Evolutionary conservation across 2,113 vertebrate species (phyloP).

Genomic region (Syngnathus scovelli): DNA sequence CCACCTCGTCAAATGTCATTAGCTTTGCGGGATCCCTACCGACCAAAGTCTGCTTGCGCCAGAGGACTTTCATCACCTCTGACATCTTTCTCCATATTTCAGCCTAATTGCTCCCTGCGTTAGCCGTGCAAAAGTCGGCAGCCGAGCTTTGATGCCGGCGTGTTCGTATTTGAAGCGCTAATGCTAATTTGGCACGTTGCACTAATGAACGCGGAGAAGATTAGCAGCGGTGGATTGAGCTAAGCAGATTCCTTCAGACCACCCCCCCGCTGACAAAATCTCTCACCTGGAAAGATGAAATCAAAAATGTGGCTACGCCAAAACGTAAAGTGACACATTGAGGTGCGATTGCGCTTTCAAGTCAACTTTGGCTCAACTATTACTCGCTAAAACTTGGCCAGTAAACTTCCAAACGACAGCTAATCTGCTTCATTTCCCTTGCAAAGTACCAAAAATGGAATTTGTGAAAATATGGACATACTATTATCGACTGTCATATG

Average conservation of each 20-base stretch:
- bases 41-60: constrained; percentile 11
- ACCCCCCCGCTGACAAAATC: constrained; percentile 49
- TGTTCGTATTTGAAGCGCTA: constrained; percentile 9
- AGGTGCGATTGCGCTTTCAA: not conserved
- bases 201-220: constrained; percentile 13
- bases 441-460: not conserved
- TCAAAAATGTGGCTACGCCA: constrained; percentile 9
- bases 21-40: constrained; percentile 2
- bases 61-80: constrained; percentile 2
- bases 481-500: not conserved
- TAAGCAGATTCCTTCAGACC: constrained; percentile 39
- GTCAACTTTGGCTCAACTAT: not conserved
- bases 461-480: too few species aligned
- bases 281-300: constrained; percentile 27
- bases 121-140: not conserved
- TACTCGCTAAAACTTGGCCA: not conserved
- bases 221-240: constrained; percentile 28
- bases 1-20: constrained; percentile 12
- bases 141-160: constrained; percentile 4
- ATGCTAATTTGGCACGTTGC: constrained; percentile 1
- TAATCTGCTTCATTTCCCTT: not conserved
- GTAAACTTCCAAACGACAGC: not conserved
- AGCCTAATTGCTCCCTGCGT: constrained; percentile 4
- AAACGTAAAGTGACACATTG: constrained; percentile 4
- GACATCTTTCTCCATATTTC: constrained; percentile 4